A percentile compares a stretch with the other conserved stretches of the same genome.
Evolutionary conservation across 1,140 invertebrate species (phyloP).

Genomic region (Riptortus pedestris): DNA sequence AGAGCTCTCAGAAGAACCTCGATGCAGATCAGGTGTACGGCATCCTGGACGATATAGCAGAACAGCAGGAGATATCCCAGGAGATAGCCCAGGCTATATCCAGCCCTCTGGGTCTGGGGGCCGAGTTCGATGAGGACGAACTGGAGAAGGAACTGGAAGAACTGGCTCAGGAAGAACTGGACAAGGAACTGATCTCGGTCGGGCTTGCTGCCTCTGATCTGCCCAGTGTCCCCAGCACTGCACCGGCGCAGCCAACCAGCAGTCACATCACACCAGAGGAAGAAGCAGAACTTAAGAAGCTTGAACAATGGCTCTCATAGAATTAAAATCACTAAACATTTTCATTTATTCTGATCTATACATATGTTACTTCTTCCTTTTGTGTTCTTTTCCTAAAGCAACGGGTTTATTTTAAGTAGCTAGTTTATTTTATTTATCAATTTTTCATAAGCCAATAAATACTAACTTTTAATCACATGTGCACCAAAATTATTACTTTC

Average conservation of each 20-base stretch:
- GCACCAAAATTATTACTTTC: too few species aligned
- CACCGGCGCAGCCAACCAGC: constrained; percentile 50
- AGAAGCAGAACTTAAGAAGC: constrained; percentile 63
- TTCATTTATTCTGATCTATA: too few species aligned
- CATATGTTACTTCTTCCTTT: too few species aligned
- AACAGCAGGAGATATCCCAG: constrained; percentile 95
- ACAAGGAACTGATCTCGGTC: constrained; percentile 61
- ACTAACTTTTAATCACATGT: too few species aligned
- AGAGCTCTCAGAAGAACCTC: constrained; percentile 90
- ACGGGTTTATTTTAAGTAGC: too few species aligned
- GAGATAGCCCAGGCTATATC: constrained; percentile 98
- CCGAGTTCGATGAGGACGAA: constrained; percentile 75
- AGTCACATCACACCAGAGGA: constrained; percentile 48
- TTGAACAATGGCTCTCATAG: constrained; percentile 76
- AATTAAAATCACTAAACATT: too few species aligned
- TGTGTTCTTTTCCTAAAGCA: too few species aligned
- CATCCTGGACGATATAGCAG: constrained; percentile 98
- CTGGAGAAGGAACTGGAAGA: constrained; percentile 69
- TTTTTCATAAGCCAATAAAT: too few species aligned
- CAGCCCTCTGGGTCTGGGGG: constrained; percentile 86
- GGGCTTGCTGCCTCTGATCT: constrained; percentile 35
- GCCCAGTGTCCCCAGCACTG: constrained; percentile 41
- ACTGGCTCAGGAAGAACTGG: constrained; percentile 70
- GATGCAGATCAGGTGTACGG: constrained; percentile 96
- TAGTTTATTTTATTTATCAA: too few species aligned